Conservation (phyloP, 2,113 vertebrate genomes). For the Polypterus bichir region DNA sequence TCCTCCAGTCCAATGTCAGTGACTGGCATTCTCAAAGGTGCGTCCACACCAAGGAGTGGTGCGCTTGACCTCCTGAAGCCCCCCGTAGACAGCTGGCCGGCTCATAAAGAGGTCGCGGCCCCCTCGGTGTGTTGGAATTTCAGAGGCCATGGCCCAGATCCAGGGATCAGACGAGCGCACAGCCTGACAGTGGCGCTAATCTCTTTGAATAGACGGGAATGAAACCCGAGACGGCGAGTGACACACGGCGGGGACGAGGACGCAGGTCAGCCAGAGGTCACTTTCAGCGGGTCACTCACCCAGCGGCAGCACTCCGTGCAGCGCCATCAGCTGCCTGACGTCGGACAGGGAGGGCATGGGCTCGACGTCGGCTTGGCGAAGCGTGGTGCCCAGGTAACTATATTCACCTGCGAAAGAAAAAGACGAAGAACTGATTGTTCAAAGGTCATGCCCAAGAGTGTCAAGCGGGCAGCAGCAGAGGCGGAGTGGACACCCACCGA, state of each 20-base stretch:
- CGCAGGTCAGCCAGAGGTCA: slow-evolving; percentile 5
- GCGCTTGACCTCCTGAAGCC: too few relatives aligned
- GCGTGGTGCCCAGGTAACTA: slow-evolving; percentile 49
- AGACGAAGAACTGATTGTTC: neutral
- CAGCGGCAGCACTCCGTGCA: slow-evolving; percentile 65
- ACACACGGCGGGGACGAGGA: neutral
- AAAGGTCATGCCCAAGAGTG: neutral
- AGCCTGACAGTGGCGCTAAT: neutral
- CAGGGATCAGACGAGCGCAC: neutral
- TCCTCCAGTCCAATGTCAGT: too few relatives aligned
- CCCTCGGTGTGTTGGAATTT: neutral
- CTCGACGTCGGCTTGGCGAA: slow-evolving; percentile 39
- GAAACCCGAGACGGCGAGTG: neutral
- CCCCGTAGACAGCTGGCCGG: too few relatives aligned
- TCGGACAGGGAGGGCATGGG: slow-evolving; percentile 64
- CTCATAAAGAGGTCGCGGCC: neutral
- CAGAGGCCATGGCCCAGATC: neutral
- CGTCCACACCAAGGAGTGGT: too few relatives aligned
- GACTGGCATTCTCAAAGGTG: too few relatives aligned
- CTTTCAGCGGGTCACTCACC: slow-evolving; percentile 40
- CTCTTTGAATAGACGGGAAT: neutral
- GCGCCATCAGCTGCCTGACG: slow-evolving; percentile 56
- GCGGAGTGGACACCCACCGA: slow-evolving; percentile 46
- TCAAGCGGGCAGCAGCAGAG: neutral
- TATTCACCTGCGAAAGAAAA: slow-evolving; percentile 47